phyloP scores from a whole-genome alignment of 2,113 vertebrate genomes.

The Rallus limicola region DNA sequence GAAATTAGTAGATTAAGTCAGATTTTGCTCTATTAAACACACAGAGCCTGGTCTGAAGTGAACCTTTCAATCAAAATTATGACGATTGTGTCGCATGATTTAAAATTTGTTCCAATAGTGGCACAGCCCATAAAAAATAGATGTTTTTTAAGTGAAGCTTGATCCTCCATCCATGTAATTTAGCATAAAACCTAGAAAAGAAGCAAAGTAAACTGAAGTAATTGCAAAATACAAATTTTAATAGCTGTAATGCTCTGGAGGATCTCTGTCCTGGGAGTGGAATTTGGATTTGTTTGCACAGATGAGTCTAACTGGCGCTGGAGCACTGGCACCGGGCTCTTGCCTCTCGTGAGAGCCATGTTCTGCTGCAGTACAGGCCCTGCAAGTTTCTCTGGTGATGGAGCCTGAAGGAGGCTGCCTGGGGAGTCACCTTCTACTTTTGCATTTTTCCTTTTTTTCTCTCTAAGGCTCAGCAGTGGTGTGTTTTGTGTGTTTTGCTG shows the following conservation, averaged over 20 bases:
- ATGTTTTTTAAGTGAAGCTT: background rate
- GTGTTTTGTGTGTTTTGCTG: background rate
- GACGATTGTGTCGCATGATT: background rate
- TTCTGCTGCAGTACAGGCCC: background rate
- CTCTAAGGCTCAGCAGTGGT: accelerated
- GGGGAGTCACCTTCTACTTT: background rate
- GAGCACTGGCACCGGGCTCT: background rate
- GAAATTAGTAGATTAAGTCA: background rate
- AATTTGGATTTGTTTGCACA: constrained; percentile 35
- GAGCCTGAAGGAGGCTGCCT: background rate
- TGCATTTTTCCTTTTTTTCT: background rate
- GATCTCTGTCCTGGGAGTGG: background rate
- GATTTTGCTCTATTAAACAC: background rate
- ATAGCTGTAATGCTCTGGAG: constrained; percentile 12
- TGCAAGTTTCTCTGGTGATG: background rate
- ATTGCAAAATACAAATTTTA: constrained; percentile 53
- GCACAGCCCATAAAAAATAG: background rate
- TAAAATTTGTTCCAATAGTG: background rate
- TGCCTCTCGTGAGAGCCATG: background rate
- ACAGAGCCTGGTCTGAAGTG: background rate
- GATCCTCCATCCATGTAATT: constrained; percentile 18
- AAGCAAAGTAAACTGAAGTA: constrained; percentile 51
- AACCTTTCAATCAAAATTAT: background rate
- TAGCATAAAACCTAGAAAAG: constrained; percentile 37
- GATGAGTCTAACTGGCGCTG: background rate